Evolutionary conservation across 1,140 invertebrate species (phyloP), one percentile per base, ranked within the genome.

Genomic region (Drosophila persimilis): DNA sequence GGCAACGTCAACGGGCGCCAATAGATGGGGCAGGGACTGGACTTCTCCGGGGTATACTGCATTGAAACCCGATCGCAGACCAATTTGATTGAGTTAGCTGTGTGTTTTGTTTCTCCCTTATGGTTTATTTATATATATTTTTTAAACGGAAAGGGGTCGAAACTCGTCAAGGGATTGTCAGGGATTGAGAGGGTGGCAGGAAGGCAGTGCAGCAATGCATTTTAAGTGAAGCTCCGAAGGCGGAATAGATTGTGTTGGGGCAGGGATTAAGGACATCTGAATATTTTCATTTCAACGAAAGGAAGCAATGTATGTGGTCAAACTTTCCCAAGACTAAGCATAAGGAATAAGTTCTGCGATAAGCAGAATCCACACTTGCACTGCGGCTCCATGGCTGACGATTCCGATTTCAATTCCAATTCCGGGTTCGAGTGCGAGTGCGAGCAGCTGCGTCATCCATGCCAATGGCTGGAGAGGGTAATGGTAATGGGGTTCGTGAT

Each of bases 41-140:
- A 39, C 35, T 39, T 59, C 43, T 45, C 24, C 35, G 29, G 43
- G 13, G 52, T 57, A 5, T 44, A 63, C 31, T 41, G 48, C 69
- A 81, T 72, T 65, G 83, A 88, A 86, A 81, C 73, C 77, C 83
- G 81, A 86, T 86, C 77, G 77, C 73, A 64, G 62, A 72, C 43
- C 69, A 67, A 75, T 88, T 64, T 86, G 86, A 86, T 88, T 85
- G 74, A 81, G 81, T 81, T 84, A 80, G 59, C 59, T 73, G 48
- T 58, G 44, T 63, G 53, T 45, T 65, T 50, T 57, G 46, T 29
- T 52, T 69, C 26, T 53, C 45, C 41, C 45, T 58, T 67, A 51
- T 66, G 74, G 50, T 75, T 85, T 81, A 77, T 85, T 80, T 73
- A 72, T 70, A 72, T 70, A 72, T 65, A 65, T 62, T 51, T 66